Percentiles rank a stretch among this genome's conserved stretches.
phyloP scores from a whole-genome alignment of 1,140 invertebrate genomes.

The Chironomus striatipennis region DNA sequence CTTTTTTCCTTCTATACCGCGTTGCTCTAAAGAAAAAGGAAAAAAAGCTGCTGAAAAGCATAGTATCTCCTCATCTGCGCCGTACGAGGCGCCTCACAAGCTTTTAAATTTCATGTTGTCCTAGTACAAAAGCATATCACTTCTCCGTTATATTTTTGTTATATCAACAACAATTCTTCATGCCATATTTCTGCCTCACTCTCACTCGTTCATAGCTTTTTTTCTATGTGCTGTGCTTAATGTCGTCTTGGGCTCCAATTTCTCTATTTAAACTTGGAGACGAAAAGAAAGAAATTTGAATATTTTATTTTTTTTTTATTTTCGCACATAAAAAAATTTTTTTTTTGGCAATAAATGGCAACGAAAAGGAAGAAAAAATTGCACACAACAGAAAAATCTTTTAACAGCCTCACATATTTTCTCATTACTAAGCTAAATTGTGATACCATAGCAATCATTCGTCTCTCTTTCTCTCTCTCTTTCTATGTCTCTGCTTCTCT shows the following conservation, averaged over 20 bases:
- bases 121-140: slow-evolving; percentile 8
- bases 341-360: no score
- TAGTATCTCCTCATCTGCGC: not conserved
- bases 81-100: not conserved
- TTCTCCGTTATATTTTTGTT: slow-evolving; percentile 14
- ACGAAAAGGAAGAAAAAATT: not conserved
- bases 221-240: no score
- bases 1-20: no score
- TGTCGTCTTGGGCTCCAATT: no score
- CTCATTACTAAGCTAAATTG: not conserved
- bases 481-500: no score
- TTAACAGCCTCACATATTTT: slow-evolving; percentile 13
- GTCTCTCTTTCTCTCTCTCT: no score
- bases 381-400: not conserved
- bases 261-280: no score
- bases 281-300: not conserved
- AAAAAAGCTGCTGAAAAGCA: not conserved
- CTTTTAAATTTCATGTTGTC: not conserved
- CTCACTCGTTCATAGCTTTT: not conserved
- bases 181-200: not conserved
- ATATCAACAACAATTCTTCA: slow-evolving; percentile 2
- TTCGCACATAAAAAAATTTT: not conserved
- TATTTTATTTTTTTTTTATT: not conserved
- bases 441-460: no score
- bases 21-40: not conserved